Evolutionary conservation across 2,113 vertebrate genomes (phyloP), one percentile per base, ranked within the genome.

Genomic region (Dinomys branickii): DNA sequence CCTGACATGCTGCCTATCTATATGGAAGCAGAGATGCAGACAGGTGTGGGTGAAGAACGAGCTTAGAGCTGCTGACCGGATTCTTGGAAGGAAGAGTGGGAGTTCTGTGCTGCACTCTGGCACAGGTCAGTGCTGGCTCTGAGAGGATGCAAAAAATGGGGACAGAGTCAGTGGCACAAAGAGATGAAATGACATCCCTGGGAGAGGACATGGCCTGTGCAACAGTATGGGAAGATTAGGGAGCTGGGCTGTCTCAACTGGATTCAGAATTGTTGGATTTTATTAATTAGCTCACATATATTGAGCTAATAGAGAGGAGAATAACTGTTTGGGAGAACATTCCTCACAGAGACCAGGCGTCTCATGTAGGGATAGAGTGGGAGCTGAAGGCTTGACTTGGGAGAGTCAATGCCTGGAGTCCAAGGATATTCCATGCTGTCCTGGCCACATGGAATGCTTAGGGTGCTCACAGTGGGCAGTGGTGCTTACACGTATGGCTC

Each of bases 391-490:
- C 50, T n/a, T 52, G 11, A 56, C 13, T 9, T 5, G 26, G 54
- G 50, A 59, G 19, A 44, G 1, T 82, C 52, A 11, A 9, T 28
- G 63, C n/a, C 30, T 33, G 7, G n/a, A 81, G 59, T 50, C 20
- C 44, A n/a, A 12, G 30, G 47, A 9, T 22, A 2, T 22, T 26
- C 28, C 1, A 1, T 20, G n/a, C 28, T n/a, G 3, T 19, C 80
- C 54, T 80, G 14, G 41, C 30, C 33, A 8, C 0, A 0, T 13
- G 19, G 35, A 20, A 7, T 20, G 44, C 35, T 30, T n/a, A 5
- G 0, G 3, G 0, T 0, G 54, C n/a, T 28, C 3, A 1, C 9
- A 2, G 9, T 35, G 41, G 67, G 5, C 58, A 13, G 4, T 5
- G 7, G 1, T n/a, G 50, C 20, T 47, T 41, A 83, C 24, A 65